A percentile compares a stretch with the other conserved stretches of the same genome.
These are phyloP conservation scores for Gandaritis pyraliata DNA, from an alignment of 2,888 invertebrate genomes.

Conservation along the genomic window DNA sequence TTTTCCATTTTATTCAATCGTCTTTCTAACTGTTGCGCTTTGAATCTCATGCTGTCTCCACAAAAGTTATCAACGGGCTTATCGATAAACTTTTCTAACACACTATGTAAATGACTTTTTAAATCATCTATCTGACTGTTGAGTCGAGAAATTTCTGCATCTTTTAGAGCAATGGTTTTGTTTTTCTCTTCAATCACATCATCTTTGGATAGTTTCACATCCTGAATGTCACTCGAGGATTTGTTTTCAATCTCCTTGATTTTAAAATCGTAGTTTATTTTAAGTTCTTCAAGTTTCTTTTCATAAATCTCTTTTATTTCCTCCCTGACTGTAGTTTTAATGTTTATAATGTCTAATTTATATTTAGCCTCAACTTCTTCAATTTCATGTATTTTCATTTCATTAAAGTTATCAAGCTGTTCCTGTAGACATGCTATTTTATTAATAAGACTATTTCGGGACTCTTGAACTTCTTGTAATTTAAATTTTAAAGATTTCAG, in stretches of 20 bases:
- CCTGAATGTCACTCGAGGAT: conserved; percentile 48
- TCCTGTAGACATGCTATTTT: conserved; percentile 59
- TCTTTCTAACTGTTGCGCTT: conserved; percentile 63
- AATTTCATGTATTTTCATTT: conserved; percentile 63
- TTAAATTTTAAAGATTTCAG: conserved; percentile 59
- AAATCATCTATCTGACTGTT: conserved; percentile 58
- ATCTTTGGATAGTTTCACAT: conserved; percentile 49
- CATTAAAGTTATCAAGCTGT: conserved; percentile 57
- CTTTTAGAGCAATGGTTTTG: conserved; percentile 58
- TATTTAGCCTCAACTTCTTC: conserved; percentile 63
- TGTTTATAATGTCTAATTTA: conserved; percentile 61
- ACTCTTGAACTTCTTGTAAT: conserved; percentile 62
- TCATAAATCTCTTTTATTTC: conserved; percentile 58
- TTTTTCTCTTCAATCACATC: conserved; percentile 57
- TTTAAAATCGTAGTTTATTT: conserved; percentile 54
- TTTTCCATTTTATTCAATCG: conserved; percentile 68
- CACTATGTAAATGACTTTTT: conserved; percentile 56
- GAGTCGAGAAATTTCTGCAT: conserved; percentile 58
- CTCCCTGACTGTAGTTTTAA: conserved; percentile 55
- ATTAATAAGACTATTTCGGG: conserved; percentile 58
- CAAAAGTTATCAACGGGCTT: conserved; percentile 51
- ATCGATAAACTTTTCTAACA: conserved; percentile 58
- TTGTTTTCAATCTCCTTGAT: conserved; percentile 54
- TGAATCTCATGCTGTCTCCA: conserved; percentile 49
- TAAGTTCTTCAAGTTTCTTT: conserved; percentile 60